A percentile compares a stretch with the other conserved stretches of the same genome.
phyloP scores from a whole-genome alignment of 2,797 vertebrate genomes.

The Ctenosaura bakeri region DNA sequence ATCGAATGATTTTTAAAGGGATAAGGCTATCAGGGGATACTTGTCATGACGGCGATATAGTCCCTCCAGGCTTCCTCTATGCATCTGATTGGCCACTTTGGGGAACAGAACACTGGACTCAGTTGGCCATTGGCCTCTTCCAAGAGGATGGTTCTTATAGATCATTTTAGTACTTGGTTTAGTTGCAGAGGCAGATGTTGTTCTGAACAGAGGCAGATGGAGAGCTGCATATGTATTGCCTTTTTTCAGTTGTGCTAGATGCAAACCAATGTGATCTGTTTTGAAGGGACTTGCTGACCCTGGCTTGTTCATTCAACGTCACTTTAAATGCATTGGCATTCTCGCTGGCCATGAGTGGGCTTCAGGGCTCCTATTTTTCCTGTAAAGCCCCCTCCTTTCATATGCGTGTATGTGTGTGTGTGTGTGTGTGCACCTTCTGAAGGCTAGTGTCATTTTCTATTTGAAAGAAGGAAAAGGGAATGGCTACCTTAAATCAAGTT shows the following conservation, averaged over 20 bases:
- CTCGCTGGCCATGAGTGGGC: background rate
- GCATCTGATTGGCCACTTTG: background rate
- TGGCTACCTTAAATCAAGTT: background rate
- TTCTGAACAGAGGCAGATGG: background rate
- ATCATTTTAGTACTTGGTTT: background rate
- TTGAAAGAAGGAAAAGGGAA: background rate
- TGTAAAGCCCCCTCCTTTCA: background rate
- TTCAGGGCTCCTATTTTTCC: background rate
- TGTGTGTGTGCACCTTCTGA: background rate
- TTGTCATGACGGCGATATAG: background rate
- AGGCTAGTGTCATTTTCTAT: background rate
- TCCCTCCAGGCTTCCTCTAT: background rate
- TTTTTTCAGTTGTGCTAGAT: background rate
- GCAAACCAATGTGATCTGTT: background rate
- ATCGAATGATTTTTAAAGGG: background rate
- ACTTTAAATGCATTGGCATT: accelerated
- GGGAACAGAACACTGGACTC: background rate
- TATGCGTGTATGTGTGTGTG: background rate
- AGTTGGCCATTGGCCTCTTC: background rate
- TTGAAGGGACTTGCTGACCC: background rate
- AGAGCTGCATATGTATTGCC: background rate
- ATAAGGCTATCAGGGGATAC: background rate
- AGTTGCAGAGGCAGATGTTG: background rate
- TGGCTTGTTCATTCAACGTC: accelerated
- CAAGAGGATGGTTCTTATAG: background rate